Base-by-base conservation (phyloP, 2,113 vertebrate species). In the Lycocorax pyrrhopterus region DNA sequence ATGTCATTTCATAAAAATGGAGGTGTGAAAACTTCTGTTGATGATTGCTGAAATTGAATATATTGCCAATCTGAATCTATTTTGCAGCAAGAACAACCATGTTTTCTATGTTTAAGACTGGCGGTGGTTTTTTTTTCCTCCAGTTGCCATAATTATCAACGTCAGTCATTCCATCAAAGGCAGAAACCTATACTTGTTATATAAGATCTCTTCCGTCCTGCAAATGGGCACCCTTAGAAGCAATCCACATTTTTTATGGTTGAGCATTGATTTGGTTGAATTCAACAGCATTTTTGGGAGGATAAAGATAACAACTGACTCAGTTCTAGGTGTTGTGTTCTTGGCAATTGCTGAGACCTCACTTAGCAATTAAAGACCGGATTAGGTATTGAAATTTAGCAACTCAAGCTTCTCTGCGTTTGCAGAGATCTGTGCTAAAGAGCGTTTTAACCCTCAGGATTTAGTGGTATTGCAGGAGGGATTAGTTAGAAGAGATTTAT, bases 11-110 rank as follows among this genome's bases (percentile, higher is more conserved):
- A 72, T 78, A 78, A 68, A 94, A 83, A 83, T 62, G 72, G 58
- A 94, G 69, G 76, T 93, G 90, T 88, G 72, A 94, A 85, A 94
- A 49, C 75, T 85, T 86, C 21, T 55, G 83, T 60, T 73, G 78
- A 13, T 69, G 58, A 59, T 85, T 68, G 20, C 89, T 76, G 86
- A 74, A 93, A 82, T 76, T 13, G 52, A 83, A 52, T 20, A 15
- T 68, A 73, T 86, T 76, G 68, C 59, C 43, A 86, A 15, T 66
- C 39, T 55, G 21, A 63, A 60, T 81, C 56, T 68, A 41, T 77
- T 83, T 74, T 67, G 41, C 51, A 59, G 30, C 55, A 94, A 68
- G 56, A 81, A 60, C 63, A 62, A 4, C 37, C 60, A 7, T 78
- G 29, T 75, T 69, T 73, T 75, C 64, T 77, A 4, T 80, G 43